phyloP scores from a whole-genome alignment of 2,113 vertebrate species.

The Hemiscyllium ocellatum region DNA sequence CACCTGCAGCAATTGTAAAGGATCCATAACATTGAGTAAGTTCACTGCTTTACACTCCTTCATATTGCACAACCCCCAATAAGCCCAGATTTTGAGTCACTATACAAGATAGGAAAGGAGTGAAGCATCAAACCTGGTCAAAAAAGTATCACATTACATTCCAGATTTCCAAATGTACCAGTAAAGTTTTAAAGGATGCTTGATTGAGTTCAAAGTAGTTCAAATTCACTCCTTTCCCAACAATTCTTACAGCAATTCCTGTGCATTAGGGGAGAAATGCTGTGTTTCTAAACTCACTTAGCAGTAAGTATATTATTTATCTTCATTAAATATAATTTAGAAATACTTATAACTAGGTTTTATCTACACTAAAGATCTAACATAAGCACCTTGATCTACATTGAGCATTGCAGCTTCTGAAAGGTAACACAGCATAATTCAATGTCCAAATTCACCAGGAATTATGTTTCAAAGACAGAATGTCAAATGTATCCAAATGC shows the following conservation, averaged over 20 bases:
- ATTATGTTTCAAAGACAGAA: not conserved
- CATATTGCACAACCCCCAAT: not conserved
- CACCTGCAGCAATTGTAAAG: too few relatives aligned
- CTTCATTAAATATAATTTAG: not conserved
- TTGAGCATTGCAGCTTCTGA: not conserved
- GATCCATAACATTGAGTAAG: not conserved
- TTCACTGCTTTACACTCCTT: not conserved
- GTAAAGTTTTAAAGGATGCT: not conserved
- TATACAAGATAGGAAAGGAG: not conserved
- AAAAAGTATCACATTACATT: not conserved
- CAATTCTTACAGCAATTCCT: not conserved
- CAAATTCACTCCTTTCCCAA: not conserved
- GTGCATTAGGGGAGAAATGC: not conserved
- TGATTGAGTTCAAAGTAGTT: slow-evolving; percentile 8
- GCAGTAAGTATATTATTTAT: not conserved
- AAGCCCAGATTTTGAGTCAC: not conserved
- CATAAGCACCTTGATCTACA: not conserved
- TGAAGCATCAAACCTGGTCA: not conserved
- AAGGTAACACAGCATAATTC: not conserved
- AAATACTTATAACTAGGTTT: not conserved
- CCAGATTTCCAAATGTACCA: not conserved
- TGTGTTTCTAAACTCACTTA: not conserved
- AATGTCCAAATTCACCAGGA: not conserved
- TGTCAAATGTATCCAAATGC: not conserved
- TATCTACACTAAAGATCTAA: not conserved